These are phyloP conservation scores for Monochamus alternatus DNA, from an alignment of 2,888 invertebrate genomes.

Conservation along the genomic window DNA sequence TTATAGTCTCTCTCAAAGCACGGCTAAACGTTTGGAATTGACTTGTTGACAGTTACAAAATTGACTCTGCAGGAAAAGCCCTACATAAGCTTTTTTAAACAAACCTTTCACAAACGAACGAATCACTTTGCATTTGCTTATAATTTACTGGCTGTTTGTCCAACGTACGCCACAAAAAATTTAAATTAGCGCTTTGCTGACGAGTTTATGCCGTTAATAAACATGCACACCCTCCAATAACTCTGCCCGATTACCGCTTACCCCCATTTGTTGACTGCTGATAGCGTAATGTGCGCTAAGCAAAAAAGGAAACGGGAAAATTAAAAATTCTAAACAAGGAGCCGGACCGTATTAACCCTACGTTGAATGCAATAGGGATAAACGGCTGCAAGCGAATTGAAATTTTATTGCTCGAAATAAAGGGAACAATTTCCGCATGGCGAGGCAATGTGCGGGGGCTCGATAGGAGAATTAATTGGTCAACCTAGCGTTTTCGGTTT, in stretches of 20 bases:
- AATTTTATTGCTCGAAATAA: slow-evolving; percentile 15
- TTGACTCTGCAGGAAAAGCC: no score
- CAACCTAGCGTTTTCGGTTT: no score
- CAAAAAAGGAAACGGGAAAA: background rate
- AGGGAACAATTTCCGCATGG: slow-evolving; percentile 12
- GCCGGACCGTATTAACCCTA: background rate
- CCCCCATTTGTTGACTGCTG: background rate
- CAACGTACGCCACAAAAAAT: background rate
- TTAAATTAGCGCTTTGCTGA: background rate
- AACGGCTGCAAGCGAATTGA: background rate
- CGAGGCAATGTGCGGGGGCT: background rate
- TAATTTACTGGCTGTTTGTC: background rate
- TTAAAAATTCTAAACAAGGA: background rate
- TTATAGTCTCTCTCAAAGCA: no score
- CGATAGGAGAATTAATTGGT: no score
- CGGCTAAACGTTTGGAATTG: no score
- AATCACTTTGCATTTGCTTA: background rate
- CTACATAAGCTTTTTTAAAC: no score
- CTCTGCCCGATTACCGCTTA: background rate
- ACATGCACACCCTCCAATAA: background rate
- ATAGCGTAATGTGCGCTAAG: background rate
- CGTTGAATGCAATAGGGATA: background rate
- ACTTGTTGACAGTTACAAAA: no score
- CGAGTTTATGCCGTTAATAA: background rate
- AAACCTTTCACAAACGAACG: no score